Evolutionary conservation across 1,140 invertebrate species (phyloP).

Genomic region (Pectinophora gossypiella): DNA sequence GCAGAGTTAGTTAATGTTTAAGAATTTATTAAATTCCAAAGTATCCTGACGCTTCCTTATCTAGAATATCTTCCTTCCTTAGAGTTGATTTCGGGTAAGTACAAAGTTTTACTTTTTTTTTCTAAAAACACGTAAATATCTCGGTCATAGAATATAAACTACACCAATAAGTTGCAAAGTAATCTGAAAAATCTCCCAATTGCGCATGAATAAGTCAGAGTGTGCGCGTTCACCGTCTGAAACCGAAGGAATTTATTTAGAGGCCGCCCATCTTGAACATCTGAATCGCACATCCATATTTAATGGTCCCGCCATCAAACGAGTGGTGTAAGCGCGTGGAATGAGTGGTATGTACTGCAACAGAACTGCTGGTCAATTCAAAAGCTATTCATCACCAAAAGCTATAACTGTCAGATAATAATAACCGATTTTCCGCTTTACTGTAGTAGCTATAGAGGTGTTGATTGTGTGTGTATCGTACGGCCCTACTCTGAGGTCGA

Average conservation of each 20-base stretch:
- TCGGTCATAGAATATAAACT: neutral
- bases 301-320: slow-evolving; percentile 29
- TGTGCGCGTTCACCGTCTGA: slow-evolving; percentile 9
- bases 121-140: neutral
- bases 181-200: slow-evolving; percentile 5
- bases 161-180: neutral
- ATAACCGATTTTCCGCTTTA: slow-evolving; percentile 42
- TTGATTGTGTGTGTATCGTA: slow-evolving; percentile 35
- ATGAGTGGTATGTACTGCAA: slow-evolving; percentile 30
- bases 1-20: neutral
- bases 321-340: slow-evolving; percentile 29
- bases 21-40: neutral
- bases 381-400: slow-evolving; percentile 26
- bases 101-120: neutral
- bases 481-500: slow-evolving; percentile 34
- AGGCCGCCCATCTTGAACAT: slow-evolving; percentile 16
- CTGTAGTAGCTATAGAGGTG: slow-evolving; percentile 30
- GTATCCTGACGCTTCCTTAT: neutral
- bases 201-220: slow-evolving; percentile 20
- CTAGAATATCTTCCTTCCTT: too few relatives aligned
- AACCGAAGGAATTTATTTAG: slow-evolving; percentile 16
- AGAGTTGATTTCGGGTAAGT: too few relatives aligned
- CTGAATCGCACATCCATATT: slow-evolving; percentile 31
- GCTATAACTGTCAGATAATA: slow-evolving; percentile 27
- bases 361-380: slow-evolving; percentile 49